phyloP scores from a whole-genome alignment of 2,113 vertebrate genomes.

The Macrotis lagotis region DNA sequence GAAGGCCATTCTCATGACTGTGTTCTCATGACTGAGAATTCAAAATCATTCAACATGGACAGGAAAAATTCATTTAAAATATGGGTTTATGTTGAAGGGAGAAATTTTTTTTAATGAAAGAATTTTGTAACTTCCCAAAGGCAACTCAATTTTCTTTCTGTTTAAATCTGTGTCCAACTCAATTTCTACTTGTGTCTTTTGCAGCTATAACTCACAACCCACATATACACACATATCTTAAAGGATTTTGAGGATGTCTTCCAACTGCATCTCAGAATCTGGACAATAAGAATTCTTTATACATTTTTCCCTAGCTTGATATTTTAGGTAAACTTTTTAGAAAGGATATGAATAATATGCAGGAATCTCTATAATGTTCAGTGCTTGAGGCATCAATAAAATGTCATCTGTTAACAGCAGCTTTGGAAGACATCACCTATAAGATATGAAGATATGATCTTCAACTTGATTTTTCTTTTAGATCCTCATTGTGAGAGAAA shows the following conservation, averaged over 20 bases:
- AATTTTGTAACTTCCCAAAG: not conserved
- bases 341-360: not conserved
- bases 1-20: not conserved
- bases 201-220: too few relatives aligned
- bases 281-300: not conserved
- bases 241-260: not conserved
- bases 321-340: not conserved
- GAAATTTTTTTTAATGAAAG: not conserved
- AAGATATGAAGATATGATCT: not conserved
- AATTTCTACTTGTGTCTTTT: not conserved
- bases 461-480: not conserved
- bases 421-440: not conserved
- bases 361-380: not conserved
- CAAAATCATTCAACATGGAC: not conserved
- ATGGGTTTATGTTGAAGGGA: not conserved
- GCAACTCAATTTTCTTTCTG: not conserved
- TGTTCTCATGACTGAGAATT: not conserved
- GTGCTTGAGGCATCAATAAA: not conserved
- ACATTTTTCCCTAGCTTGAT: not conserved
- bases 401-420: not conserved
- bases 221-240: too few relatives aligned
- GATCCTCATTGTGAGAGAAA: not conserved
- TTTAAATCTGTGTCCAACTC: not conserved
- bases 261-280: not conserved
- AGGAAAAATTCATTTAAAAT: not conserved